phyloP scores from a whole-genome alignment of 2,888 invertebrate species.

The Drosophila mimetica region DNA sequence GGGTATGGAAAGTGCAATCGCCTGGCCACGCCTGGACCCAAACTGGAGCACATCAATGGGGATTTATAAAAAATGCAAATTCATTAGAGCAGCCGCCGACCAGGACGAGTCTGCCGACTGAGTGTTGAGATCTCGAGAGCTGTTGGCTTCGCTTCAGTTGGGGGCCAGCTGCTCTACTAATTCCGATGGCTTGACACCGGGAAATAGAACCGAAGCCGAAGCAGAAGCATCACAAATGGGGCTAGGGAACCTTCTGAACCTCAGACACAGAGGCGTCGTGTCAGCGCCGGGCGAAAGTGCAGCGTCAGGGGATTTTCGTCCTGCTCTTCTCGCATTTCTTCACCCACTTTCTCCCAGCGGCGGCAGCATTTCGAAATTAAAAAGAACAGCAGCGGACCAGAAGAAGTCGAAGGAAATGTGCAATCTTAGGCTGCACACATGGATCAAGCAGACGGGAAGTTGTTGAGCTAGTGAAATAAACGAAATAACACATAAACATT shows the following conservation, averaged over 20 bases:
- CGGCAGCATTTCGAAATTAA: slow-evolving; percentile 72
- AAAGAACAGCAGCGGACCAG: slow-evolving; percentile 43
- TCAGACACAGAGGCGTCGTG: slow-evolving; percentile 33
- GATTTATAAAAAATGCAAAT: slow-evolving; percentile 79
- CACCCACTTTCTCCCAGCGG: slow-evolving; percentile 32
- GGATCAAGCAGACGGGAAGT: not conserved
- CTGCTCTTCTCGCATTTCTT: slow-evolving; percentile 1
- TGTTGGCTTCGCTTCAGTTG: slow-evolving; percentile 12
- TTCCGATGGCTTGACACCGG: slow-evolving; percentile 38
- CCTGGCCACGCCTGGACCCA: slow-evolving; percentile 49
- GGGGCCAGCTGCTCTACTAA: slow-evolving; percentile 34
- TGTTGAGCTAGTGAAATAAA: not conserved
- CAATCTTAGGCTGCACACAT: slow-evolving; percentile 18
- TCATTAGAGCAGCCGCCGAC: slow-evolving; percentile 68
- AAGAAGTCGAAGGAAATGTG: slow-evolving; percentile 25
- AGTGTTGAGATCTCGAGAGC: slow-evolving; percentile 26
- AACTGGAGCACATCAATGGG: slow-evolving; percentile 76
- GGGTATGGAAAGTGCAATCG: slow-evolving; percentile 54
- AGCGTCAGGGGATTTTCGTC: slow-evolving; percentile 50
- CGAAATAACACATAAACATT: no score
- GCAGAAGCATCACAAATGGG: slow-evolving; percentile 8
- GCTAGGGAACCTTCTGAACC: not conserved
- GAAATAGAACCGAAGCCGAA: not conserved
- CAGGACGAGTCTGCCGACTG: slow-evolving; percentile 35
- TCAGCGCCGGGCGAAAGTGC: slow-evolving; percentile 61